Conservation (phyloP, 2,888 invertebrate species). For the Caenorhabditis japonica region DNA sequence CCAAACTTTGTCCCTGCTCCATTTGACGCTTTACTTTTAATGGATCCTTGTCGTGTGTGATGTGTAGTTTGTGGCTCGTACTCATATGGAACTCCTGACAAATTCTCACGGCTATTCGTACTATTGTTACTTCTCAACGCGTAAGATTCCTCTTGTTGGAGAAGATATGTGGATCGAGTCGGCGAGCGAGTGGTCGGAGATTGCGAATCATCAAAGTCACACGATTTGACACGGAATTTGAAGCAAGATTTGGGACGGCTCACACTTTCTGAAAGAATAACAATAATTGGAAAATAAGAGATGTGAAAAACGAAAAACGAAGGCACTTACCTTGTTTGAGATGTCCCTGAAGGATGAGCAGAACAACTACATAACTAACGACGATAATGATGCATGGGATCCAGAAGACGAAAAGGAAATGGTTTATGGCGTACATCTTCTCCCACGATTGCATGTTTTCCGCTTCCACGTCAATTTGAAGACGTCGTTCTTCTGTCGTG, state of each 20-base stretch:
- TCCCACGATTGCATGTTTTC: conserved; percentile 49
- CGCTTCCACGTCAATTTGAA: conserved; percentile 46
- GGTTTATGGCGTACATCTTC: conserved; percentile 66
- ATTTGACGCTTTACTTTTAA: conserved; percentile 12
- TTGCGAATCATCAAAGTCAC: conserved; percentile 25
- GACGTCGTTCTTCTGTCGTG: conserved; percentile 32
- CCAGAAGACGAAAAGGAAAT: conserved; percentile 74
- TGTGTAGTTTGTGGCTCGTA: conserved; percentile 16
- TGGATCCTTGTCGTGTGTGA: conserved; percentile 21
- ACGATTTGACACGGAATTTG: conserved; percentile 46
- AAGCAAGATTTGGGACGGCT: conserved; percentile 14
- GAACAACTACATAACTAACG: conserved; percentile 63
- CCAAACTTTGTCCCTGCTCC: conserved; percentile 54
- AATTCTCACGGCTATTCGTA: conserved; percentile 3
- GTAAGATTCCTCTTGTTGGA: conserved; percentile 37
- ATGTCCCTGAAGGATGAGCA: conserved; percentile 64
- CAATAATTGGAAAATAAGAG: too few relatives aligned
- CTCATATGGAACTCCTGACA: conserved; percentile 16
- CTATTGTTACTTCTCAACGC: conserved; percentile 24
- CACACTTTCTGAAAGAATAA: conserved; percentile 10
- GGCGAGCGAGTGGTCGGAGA: conserved; percentile 27
- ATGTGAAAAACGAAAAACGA: not conserved
- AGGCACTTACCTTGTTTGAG: conserved; percentile 40
- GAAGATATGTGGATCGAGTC: conserved; percentile 38
- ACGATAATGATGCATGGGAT: conserved; percentile 70